Conservation (phyloP, 1,140 invertebrate species). For the Anoplolepis gracilipes region DNA sequence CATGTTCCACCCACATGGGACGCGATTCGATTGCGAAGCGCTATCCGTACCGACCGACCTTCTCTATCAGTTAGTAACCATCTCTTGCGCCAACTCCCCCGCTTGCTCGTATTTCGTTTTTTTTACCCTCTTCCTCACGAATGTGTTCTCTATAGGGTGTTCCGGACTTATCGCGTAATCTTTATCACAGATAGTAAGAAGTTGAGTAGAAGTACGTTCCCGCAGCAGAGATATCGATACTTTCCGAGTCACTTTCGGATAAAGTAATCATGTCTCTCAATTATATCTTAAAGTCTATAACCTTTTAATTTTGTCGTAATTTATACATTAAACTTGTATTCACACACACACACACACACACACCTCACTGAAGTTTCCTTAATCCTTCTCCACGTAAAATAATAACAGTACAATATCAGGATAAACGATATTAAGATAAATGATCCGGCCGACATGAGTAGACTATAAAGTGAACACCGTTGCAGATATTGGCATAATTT, state of each 20-base stretch:
- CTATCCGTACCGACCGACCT: conserved; percentile 74
- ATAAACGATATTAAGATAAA: conserved; percentile 42
- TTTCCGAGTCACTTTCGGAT: neutral
- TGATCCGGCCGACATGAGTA: neutral
- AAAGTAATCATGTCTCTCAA: neutral
- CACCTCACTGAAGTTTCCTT: neutral
- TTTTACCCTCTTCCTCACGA: conserved; percentile 36
- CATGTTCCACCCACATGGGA: conserved; percentile 63
- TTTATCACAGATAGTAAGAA: conserved; percentile 16
- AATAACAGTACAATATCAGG: conserved; percentile 2
- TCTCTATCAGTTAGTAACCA: conserved; percentile 62
- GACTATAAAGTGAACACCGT: conserved; percentile 1
- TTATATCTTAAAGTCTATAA: conserved; percentile 32
- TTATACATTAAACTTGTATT: neutral
- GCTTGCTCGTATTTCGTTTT: conserved; percentile 20
- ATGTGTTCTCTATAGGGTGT: conserved; percentile 9
- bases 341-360: neutral
- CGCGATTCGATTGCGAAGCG: conserved; percentile 82
- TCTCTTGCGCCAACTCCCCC: neutral
- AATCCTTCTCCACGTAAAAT: neutral
- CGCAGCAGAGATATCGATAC: neutral
- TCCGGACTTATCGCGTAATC: conserved; percentile 20
- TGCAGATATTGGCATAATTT: conserved; percentile 14
- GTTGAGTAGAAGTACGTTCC: neutral
- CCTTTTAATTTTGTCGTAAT: neutral